phyloP scores from a whole-genome alignment of 2,888 invertebrate species.

The Desoria tigrina region DNA sequence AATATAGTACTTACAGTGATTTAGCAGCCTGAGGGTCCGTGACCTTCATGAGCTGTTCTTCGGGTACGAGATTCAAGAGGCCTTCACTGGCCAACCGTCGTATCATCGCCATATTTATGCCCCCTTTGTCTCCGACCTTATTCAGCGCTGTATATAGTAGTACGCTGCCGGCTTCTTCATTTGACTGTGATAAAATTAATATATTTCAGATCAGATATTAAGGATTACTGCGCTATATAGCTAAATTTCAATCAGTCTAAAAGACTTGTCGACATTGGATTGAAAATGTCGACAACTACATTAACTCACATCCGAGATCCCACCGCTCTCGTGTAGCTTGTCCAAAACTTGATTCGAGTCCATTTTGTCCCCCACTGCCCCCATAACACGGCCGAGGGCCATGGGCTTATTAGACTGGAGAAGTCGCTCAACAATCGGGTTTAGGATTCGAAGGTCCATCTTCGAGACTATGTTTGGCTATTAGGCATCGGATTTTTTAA shows the following conservation, averaged over 20 bases:
- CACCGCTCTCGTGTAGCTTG: conserved; percentile 40
- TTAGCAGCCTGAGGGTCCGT: conserved; percentile 44
- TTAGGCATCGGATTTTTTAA: background rate
- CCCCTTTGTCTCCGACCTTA: conserved; percentile 45
- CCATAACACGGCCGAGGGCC: conserved; percentile 48
- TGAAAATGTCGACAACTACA: background rate
- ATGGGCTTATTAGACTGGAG: conserved; percentile 46
- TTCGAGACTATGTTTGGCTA: conserved; percentile 49
- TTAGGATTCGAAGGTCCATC: conserved; percentile 44
- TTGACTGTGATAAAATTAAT: conserved; percentile 24
- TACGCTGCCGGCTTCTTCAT: conserved; percentile 46
- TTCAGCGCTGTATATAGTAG: conserved; percentile 47
- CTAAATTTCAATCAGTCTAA: too few relatives aligned
- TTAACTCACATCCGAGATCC: conserved; percentile 36
- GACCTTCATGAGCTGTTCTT: conserved; percentile 51
- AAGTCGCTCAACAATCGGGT: conserved; percentile 43
- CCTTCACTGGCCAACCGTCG: conserved; percentile 32
- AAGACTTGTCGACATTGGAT: background rate
- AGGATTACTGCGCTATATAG: too few relatives aligned
- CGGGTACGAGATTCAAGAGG: conserved; percentile 46
- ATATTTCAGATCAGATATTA: background rate
- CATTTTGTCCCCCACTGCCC: conserved; percentile 46
- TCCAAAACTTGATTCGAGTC: conserved; percentile 42
- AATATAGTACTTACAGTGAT: conserved; percentile 29
- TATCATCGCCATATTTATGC: conserved; percentile 37